These are phyloP conservation scores for Anguilla rostrata DNA, from an alignment of 2,113 vertebrate genomes.

Conservation along the genomic window DNA sequence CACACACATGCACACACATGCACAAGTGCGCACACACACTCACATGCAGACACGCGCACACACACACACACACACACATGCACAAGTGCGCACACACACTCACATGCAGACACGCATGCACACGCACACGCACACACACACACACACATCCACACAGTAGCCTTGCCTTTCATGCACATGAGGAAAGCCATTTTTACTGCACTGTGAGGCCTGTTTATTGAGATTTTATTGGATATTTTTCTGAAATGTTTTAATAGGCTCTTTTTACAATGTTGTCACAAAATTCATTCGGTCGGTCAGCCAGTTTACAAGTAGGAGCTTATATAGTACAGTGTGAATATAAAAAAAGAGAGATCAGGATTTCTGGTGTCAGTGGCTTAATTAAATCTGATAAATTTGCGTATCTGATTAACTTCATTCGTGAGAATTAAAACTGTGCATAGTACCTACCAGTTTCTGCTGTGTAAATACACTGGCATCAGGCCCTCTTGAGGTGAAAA, in stretches of 20 bases:
- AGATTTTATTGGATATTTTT: neutral
- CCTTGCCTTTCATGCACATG: neutral
- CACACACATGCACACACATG: no score
- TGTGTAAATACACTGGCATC: no score
- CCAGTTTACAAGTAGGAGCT: no score
- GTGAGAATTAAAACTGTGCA: neutral
- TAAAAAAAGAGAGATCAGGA: neutral
- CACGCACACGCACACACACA: neutral
- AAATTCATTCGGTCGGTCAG: neutral
- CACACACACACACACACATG: neutral
- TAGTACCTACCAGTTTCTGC: no score
- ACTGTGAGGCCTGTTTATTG: neutral
- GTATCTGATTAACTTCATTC: neutral
- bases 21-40: no score
- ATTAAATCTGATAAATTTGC: neutral
- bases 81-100: neutral
- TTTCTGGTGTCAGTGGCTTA: neutral
- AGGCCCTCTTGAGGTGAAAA: no score
- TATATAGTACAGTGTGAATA: no score
- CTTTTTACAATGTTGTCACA: neutral
- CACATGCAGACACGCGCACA: neutral
- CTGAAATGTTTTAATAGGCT: neutral
- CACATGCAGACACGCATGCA: no score
- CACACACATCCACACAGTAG: neutral
- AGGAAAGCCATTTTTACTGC: neutral